phyloP scores from a whole-genome alignment of 2,113 vertebrate genomes.

The Centrocercus urophasianus region DNA sequence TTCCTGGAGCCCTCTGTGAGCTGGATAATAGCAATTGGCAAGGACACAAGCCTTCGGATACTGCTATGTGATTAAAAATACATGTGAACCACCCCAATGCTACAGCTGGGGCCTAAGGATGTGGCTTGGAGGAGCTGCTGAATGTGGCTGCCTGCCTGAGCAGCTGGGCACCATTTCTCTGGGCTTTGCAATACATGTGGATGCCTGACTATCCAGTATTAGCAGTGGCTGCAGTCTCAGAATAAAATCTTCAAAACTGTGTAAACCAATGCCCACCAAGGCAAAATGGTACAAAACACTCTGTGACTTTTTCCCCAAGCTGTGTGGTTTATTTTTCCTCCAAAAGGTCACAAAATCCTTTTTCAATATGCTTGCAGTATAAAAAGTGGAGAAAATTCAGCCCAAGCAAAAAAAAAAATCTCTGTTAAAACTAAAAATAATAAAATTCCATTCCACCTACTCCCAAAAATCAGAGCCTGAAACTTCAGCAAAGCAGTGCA shows the following conservation, averaged over 20 bases:
- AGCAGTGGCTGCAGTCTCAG: neutral
- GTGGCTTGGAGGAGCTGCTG: neutral
- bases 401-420: too few species aligned
- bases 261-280: neutral
- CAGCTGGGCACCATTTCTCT: neutral
- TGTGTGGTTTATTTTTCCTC: too few species aligned
- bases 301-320: neutral
- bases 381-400: too few species aligned
- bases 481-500: too few species aligned
- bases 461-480: too few species aligned
- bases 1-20: neutral
- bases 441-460: too few species aligned
- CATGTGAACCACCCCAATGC: neutral
- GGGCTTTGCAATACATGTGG: neutral
- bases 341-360: too few species aligned
- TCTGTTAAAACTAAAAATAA: too few species aligned
- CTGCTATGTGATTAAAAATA: neutral
- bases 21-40: neutral
- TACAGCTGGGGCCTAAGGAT: neutral
- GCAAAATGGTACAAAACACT: neutral
- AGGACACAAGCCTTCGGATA: neutral
- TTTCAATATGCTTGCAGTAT: too few species aligned
- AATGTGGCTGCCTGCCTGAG: neutral
- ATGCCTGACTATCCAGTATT: neutral
- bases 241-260: neutral